Evolutionary conservation across 35 echinoderm and acorn worm genomes (phyloP), one percentile per base, ranked within the genome.

Genomic region (Apostichopus californicus): DNA sequence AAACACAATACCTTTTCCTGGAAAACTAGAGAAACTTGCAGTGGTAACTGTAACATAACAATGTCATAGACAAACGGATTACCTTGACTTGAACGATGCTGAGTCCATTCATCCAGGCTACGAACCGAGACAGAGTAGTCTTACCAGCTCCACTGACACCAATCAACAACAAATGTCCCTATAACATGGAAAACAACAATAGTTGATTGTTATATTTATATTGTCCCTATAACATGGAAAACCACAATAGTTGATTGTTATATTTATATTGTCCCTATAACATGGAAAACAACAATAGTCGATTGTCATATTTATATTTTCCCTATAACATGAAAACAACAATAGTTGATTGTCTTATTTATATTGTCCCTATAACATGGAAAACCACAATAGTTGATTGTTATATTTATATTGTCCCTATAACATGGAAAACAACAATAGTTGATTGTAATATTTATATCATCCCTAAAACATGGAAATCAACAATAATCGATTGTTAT

Each of bases 41-140:
- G 20, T 73, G 20, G 71, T 21, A 73, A 18, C n/a, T 73, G 10
- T n/a, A 73, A 73, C 14, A 22, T 87, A 66, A 87, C 8, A 86
- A 18, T 10, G 54, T 63, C 57, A 87, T 12, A 59, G 61, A 87
- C 1, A 12, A 87, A 72, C 2, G 9, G 78, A 60, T 57, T 87
- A 98, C 97, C 92, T 99, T 99, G 83, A 99, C 95, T 96, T 99
- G 97, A 26, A 96, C 95, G 28, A 99, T 96, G 77, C 97, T 99
- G 72, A 99, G 97, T 66, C 97, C 97, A 93, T 99, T 99, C 91
- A 99, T 99, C 97, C 97, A 99, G 54, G 97, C 97, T 23, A 99
- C 97, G 92, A 99, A 99, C 57, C 97, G 93, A 88, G 97, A 99
- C 80, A 98, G 92, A 5, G 97, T 99, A 18, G 97, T 99, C 92